Evolutionary conservation across 1,140 invertebrate species (phyloP).

Genomic region (Fopius arisanus): DNA sequence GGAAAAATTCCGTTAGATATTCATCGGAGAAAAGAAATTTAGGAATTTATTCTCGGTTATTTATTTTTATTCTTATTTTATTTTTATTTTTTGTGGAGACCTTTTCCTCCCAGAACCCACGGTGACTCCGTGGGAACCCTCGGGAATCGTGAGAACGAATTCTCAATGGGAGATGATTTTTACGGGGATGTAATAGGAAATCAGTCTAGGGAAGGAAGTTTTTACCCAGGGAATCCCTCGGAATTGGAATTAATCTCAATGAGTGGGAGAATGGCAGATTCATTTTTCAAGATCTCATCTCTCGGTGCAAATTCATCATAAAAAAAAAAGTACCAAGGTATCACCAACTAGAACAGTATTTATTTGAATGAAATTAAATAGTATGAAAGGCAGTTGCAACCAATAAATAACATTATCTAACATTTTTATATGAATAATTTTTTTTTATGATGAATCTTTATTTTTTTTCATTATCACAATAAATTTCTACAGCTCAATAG

Average conservation of each 20-base stretch:
- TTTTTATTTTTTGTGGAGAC: constrained; percentile 6
- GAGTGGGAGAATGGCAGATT: not conserved
- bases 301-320: no score
- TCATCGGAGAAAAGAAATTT: not conserved
- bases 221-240: constrained; percentile 27
- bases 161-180: constrained; percentile 48
- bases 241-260: not conserved
- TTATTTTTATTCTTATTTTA: not conserved
- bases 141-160: constrained; percentile 54
- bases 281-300: not conserved
- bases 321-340: no score
- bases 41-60: not conserved
- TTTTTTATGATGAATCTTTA: no score
- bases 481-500: no score
- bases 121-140: constrained; percentile 28
- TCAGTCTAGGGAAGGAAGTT: constrained; percentile 54
- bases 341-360: no score
- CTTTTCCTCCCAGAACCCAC: constrained; percentile 14
- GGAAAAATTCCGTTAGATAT: not conserved
- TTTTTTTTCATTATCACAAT: no score
- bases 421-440: no score
- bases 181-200: constrained; percentile 62
- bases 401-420: no score
- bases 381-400: no score
- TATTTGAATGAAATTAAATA: no score